phyloP scores from a whole-genome alignment of 2,888 invertebrate genomes.

The Lottia scabra region DNA sequence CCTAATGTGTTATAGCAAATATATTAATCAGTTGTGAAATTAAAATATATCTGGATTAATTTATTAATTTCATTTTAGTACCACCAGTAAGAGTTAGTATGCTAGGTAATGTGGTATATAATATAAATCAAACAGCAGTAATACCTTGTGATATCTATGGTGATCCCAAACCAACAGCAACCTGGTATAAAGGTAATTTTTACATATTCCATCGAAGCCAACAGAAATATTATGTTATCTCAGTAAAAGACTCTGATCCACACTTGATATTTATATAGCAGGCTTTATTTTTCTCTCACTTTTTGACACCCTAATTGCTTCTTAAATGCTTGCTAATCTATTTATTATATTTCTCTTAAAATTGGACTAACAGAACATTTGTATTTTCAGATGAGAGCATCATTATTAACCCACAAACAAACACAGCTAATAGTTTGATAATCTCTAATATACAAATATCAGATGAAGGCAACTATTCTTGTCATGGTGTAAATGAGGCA shows the following conservation, averaged over 20 bases:
- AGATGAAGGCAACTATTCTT: conserved; percentile 48
- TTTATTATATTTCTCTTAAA: too few relatives aligned
- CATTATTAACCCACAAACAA: background rate
- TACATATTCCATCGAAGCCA: too few relatives aligned
- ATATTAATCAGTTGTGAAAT: too few relatives aligned
- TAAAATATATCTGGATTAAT: too few relatives aligned
- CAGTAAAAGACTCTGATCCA: too few relatives aligned
- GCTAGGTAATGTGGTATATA: conserved; percentile 40
- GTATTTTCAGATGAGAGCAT: background rate
- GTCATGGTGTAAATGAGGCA: conserved; percentile 49
- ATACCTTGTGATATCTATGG: conserved; percentile 42
- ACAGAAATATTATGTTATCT: too few relatives aligned
- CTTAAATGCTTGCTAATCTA: too few relatives aligned
- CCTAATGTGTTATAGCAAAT: too few relatives aligned
- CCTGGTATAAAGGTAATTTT: conserved; percentile 51
- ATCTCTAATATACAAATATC: conserved; percentile 38
- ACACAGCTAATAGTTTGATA: conserved; percentile 22
- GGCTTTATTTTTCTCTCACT: too few relatives aligned
- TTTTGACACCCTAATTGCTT: too few relatives aligned
- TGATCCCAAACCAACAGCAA: conserved; percentile 45
- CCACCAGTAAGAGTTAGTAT: conserved; percentile 46
- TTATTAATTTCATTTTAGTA: conserved; percentile 35
- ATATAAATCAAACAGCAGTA: conserved; percentile 36
- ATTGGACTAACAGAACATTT: background rate
- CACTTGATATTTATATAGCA: too few relatives aligned